These are phyloP conservation scores for Corvus cornix DNA, from an alignment of 2,113 vertebrate species.

Conservation along the genomic window DNA sequence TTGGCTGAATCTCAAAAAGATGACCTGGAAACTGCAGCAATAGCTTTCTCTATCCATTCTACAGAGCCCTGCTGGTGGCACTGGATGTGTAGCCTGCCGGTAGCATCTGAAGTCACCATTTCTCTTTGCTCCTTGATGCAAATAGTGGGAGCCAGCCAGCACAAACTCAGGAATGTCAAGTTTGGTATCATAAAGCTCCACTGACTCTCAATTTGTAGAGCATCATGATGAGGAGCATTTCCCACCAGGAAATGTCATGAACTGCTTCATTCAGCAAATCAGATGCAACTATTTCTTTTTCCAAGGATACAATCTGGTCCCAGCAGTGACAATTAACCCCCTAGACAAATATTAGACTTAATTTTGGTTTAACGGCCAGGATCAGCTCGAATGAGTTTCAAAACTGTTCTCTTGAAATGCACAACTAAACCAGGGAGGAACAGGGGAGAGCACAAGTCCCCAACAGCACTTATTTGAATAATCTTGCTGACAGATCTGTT, in stretches of 20 bases:
- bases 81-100: background rate
- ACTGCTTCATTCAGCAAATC: background rate
- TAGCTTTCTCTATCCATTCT: background rate
- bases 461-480: slow-evolving; percentile 18
- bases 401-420: background rate
- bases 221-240: background rate
- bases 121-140: background rate
- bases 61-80: background rate
- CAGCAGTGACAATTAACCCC: background rate
- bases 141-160: background rate
- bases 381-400: background rate
- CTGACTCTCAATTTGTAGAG: background rate
- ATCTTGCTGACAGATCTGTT: slow-evolving; percentile 53
- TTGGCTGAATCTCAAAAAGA: background rate
- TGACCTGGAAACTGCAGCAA: background rate
- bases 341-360: background rate
- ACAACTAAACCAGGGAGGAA: background rate
- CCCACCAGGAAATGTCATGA: background rate
- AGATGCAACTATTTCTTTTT: background rate
- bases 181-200: background rate
- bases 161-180: background rate
- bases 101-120: background rate
- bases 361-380: background rate
- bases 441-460: background rate
- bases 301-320: background rate